These are phyloP conservation scores for Temnothorax curvispinosus DNA, from an alignment of 1,140 invertebrate species.

Conservation along the genomic window DNA sequence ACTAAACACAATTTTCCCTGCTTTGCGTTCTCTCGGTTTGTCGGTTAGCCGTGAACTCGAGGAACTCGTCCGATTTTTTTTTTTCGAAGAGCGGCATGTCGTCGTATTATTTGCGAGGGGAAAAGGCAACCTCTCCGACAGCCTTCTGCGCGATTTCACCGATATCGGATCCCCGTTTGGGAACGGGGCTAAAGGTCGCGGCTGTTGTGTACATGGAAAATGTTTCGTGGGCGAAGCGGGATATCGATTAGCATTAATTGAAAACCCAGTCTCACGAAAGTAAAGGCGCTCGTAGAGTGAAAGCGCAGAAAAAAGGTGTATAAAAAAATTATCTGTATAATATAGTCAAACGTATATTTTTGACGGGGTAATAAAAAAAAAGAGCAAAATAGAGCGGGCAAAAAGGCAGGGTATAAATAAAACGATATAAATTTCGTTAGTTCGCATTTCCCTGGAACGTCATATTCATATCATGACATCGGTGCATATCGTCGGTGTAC, in stretches of 20 bases:
- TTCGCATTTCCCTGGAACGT: constrained; percentile 3
- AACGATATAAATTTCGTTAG: background rate
- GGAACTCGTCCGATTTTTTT: constrained; percentile 31
- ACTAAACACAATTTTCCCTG: background rate
- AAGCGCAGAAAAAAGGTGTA: background rate
- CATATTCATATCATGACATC: background rate
- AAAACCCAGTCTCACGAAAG: constrained; percentile 34
- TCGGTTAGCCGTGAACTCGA: constrained; percentile 15
- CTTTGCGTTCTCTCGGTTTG: background rate
- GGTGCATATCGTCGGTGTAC: background rate
- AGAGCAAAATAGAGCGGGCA: background rate
- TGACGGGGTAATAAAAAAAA: background rate
- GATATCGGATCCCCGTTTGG: constrained; percentile 35
- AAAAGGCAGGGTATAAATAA: background rate
- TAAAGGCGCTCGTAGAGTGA: background rate
- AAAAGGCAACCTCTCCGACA: background rate
- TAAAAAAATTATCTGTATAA: background rate
- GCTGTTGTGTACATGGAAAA: constrained; percentile 14
- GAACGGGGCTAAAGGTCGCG: constrained; percentile 26
- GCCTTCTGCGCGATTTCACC: constrained; percentile 7
- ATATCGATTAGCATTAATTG: constrained; percentile 44
- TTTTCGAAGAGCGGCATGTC: constrained; percentile 8
- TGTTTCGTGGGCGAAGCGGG: constrained; percentile 13
- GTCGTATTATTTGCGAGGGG: background rate
- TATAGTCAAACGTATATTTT: background rate